A percentile compares a stretch with the other conserved stretches of the same genome.
Evolutionary conservation across 2,888 invertebrate genomes (phyloP).

Genomic region (Eustalomyia histrio): DNA sequence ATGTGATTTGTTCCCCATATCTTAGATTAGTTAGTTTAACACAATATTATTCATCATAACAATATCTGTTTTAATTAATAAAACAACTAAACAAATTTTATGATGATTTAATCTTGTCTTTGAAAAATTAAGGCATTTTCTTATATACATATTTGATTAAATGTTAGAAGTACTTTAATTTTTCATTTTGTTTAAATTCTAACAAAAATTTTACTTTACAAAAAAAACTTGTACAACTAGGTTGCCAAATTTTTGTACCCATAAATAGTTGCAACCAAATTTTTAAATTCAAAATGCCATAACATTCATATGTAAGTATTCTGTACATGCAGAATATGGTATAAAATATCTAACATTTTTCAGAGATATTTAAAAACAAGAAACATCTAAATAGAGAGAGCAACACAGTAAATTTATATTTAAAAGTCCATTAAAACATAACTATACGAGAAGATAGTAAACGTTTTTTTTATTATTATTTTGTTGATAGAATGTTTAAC

Average conservation of each 20-base stretch:
- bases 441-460: neutral
- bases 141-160: no score
- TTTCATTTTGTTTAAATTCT: neutral
- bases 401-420: neutral
- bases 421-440: neutral
- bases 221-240: neutral
- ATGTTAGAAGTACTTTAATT: no score
- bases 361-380: neutral
- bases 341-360: neutral
- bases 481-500: neutral
- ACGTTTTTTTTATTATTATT: neutral
- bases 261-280: neutral
- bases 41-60: no score
- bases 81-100: no score
- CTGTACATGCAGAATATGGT: neutral
- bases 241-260: constrained; percentile 1
- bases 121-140: no score
- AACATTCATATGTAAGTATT: neutral
- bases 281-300: neutral
- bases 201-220: neutral
- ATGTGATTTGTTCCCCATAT: no score
- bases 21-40: no score
- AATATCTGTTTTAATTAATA: no score
- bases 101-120: no score
- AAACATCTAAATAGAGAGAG: neutral